These are phyloP conservation scores for Pollenia amentaria DNA, from an alignment of 2,888 invertebrate genomes.

Conservation along the genomic window DNA sequence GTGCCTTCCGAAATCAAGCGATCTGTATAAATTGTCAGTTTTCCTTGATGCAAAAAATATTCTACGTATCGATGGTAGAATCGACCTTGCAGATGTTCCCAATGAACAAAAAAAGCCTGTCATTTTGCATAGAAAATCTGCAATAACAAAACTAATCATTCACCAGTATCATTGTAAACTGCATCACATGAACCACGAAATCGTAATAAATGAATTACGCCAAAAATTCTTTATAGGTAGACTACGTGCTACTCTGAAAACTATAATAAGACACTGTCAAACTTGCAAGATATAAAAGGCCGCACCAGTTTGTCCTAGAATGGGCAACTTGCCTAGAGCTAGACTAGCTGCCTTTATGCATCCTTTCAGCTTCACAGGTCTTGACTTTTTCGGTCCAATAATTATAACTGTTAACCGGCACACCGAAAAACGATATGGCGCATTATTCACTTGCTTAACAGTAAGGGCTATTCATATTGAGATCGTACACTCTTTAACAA, in stretches of 20 bases:
- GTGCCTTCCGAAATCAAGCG: slow-evolving; percentile 14
- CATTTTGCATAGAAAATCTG: slow-evolving; percentile 9
- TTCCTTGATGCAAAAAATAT: background rate
- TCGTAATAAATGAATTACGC: slow-evolving; percentile 36
- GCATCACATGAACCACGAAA: too few species aligned
- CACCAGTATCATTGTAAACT: slow-evolving; percentile 27
- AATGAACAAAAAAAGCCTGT: slow-evolving; percentile 17
- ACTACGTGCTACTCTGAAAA: slow-evolving; percentile 53
- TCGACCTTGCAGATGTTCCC: slow-evolving; percentile 2
- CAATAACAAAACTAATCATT: slow-evolving; percentile 26
- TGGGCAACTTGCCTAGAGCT: slow-evolving; percentile 59
- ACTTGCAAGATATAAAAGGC: slow-evolving; percentile 62
- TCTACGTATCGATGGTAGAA: slow-evolving; percentile 28
- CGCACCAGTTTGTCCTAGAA: slow-evolving; percentile 43
- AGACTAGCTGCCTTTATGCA: slow-evolving; percentile 12
- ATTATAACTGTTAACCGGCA: slow-evolving; percentile 42
- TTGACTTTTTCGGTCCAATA: slow-evolving; percentile 66
- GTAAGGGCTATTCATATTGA: slow-evolving; percentile 49
- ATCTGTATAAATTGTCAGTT: too few species aligned
- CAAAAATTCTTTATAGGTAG: slow-evolving; percentile 34
- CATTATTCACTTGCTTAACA: slow-evolving; percentile 54
- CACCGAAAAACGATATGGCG: slow-evolving; percentile 44
- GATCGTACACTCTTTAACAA: slow-evolving; percentile 39
- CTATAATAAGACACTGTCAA: slow-evolving; percentile 39
- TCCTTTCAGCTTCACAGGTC: slow-evolving; percentile 65